phyloP scores from a whole-genome alignment of 1,140 invertebrate species.

The Ganaspis sp. region DNA sequence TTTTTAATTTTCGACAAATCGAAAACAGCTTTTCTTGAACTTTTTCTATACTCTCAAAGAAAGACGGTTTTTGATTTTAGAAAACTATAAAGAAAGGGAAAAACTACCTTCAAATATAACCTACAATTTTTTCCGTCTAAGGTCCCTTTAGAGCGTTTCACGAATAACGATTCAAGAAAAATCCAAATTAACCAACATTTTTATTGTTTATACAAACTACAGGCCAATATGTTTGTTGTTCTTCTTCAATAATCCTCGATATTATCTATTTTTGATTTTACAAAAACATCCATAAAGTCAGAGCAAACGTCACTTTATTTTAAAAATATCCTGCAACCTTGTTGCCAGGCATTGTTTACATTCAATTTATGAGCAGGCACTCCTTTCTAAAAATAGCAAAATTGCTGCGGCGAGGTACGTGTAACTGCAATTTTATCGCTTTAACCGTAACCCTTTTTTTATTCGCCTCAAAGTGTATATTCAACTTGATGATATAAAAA shows the following conservation, averaged over 20 bases:
- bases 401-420: slow-evolving; percentile 2
- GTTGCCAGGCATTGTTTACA: slow-evolving; percentile 21
- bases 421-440: slow-evolving; percentile 20
- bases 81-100: too few species aligned
- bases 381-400: slow-evolving; percentile 7
- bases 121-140: too few species aligned
- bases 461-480: background rate
- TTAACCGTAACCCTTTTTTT: slow-evolving; percentile 9
- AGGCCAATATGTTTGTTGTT: too few species aligned
- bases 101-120: too few species aligned
- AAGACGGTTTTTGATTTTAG: too few species aligned
- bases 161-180: too few species aligned
- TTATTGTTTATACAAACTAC: too few species aligned
- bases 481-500: background rate
- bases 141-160: too few species aligned
- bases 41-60: too few species aligned
- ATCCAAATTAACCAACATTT: too few species aligned
- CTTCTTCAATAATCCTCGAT: background rate
- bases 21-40: too few species aligned
- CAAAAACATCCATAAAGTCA: background rate
- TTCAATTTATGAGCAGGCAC: slow-evolving; percentile 22
- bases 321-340: slow-evolving; percentile 3
- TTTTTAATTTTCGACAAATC: too few species aligned
- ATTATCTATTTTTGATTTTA: background rate
- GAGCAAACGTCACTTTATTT: background rate